Percentiles rank a stretch among this genome's conserved stretches.
Evolutionary conservation across 1,140 invertebrate species (phyloP).

Genomic region (Drosophila novamexicana): DNA sequence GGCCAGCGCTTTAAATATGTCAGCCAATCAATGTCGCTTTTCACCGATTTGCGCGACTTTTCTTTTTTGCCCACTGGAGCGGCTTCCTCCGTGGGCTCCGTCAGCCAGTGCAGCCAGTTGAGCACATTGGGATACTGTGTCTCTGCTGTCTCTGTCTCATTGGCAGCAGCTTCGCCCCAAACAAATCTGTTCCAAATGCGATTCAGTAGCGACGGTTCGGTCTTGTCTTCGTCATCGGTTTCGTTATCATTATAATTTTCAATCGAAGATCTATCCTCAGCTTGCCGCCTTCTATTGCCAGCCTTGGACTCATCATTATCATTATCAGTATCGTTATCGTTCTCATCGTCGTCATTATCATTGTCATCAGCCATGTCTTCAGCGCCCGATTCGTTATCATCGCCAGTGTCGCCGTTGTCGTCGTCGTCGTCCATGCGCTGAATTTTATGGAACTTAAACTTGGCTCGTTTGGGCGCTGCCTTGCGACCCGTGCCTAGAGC

Average conservation of each 20-base stretch:
- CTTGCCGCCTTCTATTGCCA: background rate
- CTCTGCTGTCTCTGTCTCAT: conserved; percentile 16
- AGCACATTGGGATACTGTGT: conserved; percentile 68
- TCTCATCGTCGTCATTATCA: conserved; percentile 13
- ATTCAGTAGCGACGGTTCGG: conserved; percentile 16
- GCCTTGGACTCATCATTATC: background rate
- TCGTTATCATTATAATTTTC: conserved; percentile 34
- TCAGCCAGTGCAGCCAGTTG: conserved; percentile 81
- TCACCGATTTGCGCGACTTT: background rate
- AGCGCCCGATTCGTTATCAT: conserved; percentile 3
- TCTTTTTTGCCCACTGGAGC: conserved; percentile 26
- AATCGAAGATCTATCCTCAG: conserved; percentile 6
- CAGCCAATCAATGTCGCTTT: conserved; percentile 42
- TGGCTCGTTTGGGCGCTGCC: conserved; percentile 31
- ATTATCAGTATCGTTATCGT: conserved; percentile 7
- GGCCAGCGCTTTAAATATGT: conserved; percentile 71
- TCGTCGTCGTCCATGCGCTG: conserved; percentile 52
- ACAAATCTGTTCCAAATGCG: conserved; percentile 24
- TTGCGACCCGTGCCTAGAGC: conserved; percentile 13
- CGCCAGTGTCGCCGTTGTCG: conserved; percentile 16
- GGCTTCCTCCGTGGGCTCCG: conserved; percentile 17
- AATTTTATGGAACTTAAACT: conserved; percentile 72
- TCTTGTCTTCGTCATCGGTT: background rate
- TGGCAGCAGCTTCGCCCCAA: conserved; percentile 1
- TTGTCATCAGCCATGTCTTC: conserved; percentile 10